Percentiles rank a stretch among this genome's conserved stretches.
These are phyloP conservation scores for Scatophagus argus DNA, from an alignment of 2,113 vertebrate genomes.

Conservation along the genomic window DNA sequence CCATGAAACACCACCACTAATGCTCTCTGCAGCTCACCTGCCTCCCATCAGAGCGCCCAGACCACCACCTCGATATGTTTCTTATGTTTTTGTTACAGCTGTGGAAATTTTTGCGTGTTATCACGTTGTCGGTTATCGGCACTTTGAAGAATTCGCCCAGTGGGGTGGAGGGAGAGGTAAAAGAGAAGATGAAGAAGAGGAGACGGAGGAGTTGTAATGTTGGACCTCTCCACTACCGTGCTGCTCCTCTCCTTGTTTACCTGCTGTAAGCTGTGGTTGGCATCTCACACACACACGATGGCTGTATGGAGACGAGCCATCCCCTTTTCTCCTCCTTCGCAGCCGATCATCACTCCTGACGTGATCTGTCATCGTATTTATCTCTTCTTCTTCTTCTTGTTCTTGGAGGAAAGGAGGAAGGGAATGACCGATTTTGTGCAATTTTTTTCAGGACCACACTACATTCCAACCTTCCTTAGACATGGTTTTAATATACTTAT, in stretches of 20 bases:
- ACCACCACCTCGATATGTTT: slow-evolving; percentile 51
- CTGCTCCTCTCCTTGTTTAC: slow-evolving; percentile 65
- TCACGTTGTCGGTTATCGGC: slow-evolving; percentile 50
- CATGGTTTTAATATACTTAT: slow-evolving; percentile 84
- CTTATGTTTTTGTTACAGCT: slow-evolving; percentile 44
- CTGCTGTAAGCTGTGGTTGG: slow-evolving; percentile 70
- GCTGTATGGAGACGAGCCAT: slow-evolving; percentile 31
- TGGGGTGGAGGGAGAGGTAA: slow-evolving; percentile 31
- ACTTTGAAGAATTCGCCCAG: slow-evolving; percentile 62
- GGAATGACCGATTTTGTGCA: slow-evolving; percentile 70
- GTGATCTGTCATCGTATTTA: slow-evolving; percentile 43
- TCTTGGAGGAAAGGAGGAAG: slow-evolving; percentile 20
- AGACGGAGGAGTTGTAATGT: slow-evolving; percentile 11
- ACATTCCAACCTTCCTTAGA: slow-evolving; percentile 82
- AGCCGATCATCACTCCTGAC: slow-evolving; percentile 47
- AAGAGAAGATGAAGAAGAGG: slow-evolving; percentile 13
- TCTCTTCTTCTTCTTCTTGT: slow-evolving; percentile 37
- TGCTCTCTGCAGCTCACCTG: slow-evolving; percentile 48
- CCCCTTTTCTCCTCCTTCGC: slow-evolving; percentile 34
- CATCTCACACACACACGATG: slow-evolving; percentile 13
- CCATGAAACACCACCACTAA: slow-evolving; percentile 52
- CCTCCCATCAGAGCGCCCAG: slow-evolving; percentile 37
- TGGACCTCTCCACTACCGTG: slow-evolving; percentile 32
- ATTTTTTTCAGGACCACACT: slow-evolving; percentile 79
- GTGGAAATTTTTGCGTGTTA: slow-evolving; percentile 55